Evolutionary conservation across 2,888 invertebrate genomes (phyloP), one percentile per base, ranked within the genome.

Genomic region (Miltochrista miniata): DNA sequence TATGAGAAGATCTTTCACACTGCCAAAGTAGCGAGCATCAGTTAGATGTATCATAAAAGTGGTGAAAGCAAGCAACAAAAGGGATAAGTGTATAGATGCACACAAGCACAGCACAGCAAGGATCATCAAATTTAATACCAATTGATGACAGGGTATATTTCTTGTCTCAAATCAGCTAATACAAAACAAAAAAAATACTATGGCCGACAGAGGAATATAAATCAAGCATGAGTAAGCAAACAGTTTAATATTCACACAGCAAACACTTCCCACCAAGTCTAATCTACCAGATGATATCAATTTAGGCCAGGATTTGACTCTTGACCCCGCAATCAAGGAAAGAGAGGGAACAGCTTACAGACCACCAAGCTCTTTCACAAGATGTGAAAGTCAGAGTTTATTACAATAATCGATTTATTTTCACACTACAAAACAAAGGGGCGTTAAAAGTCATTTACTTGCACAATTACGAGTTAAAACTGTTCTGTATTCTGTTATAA

Each of bases 401-500:
- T 29, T 24, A 44, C 31, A 47, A 42, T 13, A 34, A 48, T 41
- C 46, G 31, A 51, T 60, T 53, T 40, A 64, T 42, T 49, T 59
- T 48, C 41, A 14, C 44, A 35, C 13, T 10, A 41, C 41, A 47
- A 48, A 54, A 47, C 48, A 58, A 61, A 58, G 40, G 44, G 58
- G 65, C 62, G 67, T 67, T 66, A 64, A 70, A 44, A 66, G 66
- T 65, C 64, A 76, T 76, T 75, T 70, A 61, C 54, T 66, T 60
- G 55, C 54, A 72, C 73, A 76, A 78, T 76, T 76, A 76, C 65
- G 63, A 59, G 50, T 64, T 69, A 67, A 64, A 69, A 70, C 68
- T 76, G 68, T 37, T 45, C 69, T 70, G 69, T 76, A 68, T 24
- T 24, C 57, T 35, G 70, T 37, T 70, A 83, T 86, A 86, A 85